Conservation (phyloP, 2,888 invertebrate species). For the Sepioteuthis lessoniana region DNA sequence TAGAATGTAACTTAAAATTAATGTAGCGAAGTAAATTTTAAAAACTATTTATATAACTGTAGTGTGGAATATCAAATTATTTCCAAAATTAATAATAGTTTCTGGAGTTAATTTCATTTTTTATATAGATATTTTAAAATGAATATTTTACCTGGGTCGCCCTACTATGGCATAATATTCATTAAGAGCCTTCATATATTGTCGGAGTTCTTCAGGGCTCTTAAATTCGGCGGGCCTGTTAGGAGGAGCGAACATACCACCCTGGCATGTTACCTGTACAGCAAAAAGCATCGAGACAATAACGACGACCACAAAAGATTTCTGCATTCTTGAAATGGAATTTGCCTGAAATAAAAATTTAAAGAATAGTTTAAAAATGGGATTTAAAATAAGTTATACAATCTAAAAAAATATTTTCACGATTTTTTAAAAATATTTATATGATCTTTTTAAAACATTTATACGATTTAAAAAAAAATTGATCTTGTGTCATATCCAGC, state of each 20-base stretch:
- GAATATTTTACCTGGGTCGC: constrained; percentile 76
- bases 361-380: neutral
- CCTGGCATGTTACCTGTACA: constrained; percentile 60
- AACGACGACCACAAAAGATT: constrained; percentile 53
- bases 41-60: no score
- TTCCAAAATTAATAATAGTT: no score
- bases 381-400: no score
- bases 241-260: constrained; percentile 70
- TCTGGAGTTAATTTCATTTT: no score
- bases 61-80: no score
- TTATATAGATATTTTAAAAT: neutral
- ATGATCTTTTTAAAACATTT: no score
- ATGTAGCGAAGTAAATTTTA: no score
- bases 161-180: constrained; percentile 78
- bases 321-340: neutral
- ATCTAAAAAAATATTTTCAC: neutral
- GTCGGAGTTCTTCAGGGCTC: constrained; percentile 76
- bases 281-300: constrained; percentile 57
- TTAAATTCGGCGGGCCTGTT: constrained; percentile 76
- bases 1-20: no score
- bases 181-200: constrained; percentile 77
- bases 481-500: no score
- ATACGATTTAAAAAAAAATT: no score
- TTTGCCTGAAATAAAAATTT: neutral
- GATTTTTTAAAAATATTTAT: accelerated